These are phyloP conservation scores for Aricia agestis DNA, from an alignment of 1,140 invertebrate genomes.

Conservation along the genomic window DNA sequence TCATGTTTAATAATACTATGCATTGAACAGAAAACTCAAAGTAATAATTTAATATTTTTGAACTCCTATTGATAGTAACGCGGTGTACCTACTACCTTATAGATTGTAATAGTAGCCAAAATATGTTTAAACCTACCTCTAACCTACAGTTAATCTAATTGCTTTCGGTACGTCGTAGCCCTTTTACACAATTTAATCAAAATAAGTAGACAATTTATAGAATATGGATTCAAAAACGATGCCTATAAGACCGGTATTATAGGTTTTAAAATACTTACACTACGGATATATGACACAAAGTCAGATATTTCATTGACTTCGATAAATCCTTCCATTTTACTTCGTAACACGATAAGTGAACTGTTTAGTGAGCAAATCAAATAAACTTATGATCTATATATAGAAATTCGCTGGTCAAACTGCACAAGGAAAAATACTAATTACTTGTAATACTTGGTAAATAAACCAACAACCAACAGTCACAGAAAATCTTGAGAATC, in stretches of 20 bases:
- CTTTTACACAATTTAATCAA: too few species aligned
- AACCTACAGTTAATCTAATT: too few species aligned
- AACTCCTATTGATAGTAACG: too few species aligned
- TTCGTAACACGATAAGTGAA: conserved; percentile 20
- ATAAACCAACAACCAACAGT: background rate
- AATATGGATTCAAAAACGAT: background rate
- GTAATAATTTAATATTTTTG: too few species aligned
- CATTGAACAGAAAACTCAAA: too few species aligned
- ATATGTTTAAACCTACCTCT: too few species aligned
- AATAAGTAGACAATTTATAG: too few species aligned
- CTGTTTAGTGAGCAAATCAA: background rate
- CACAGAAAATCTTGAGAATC: too few species aligned
- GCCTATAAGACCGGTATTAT: background rate
- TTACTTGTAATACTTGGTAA: background rate
- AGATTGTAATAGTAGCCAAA: too few species aligned
- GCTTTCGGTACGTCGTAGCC: too few species aligned
- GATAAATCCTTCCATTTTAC: conserved; percentile 68
- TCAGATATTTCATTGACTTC: conserved; percentile 79
- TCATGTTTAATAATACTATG: too few species aligned
- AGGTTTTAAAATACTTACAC: conserved; percentile 73
- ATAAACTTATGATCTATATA: background rate
- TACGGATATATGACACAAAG: conserved; percentile 78
- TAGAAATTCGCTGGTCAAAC: background rate
- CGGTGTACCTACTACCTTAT: too few species aligned
- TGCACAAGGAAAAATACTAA: background rate